A percentile compares a stretch with the other conserved stretches of the same genome.
These are phyloP conservation scores for Silurus asotus DNA, from an alignment of 2,113 vertebrate species.

Conservation along the genomic window DNA sequence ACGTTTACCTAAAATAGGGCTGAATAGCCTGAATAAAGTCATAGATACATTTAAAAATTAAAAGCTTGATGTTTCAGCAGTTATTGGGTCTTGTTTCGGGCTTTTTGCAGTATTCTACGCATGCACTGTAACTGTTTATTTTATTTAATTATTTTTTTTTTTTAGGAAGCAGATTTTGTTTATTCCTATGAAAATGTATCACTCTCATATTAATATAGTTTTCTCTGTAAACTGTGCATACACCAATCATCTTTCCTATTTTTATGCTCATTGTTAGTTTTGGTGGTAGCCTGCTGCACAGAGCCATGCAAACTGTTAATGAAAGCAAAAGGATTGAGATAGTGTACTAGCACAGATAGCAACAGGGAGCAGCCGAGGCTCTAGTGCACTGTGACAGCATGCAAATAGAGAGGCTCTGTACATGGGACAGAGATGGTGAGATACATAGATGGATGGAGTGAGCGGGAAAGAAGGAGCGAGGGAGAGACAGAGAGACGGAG, in stretches of 20 bases:
- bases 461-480: slow-evolving; percentile 11
- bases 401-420: slow-evolving; percentile 53
- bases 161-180: neutral
- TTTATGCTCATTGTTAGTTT: slow-evolving; percentile 36
- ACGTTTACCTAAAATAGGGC: neutral
- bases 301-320: slow-evolving; percentile 28
- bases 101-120: slow-evolving; percentile 1
- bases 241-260: neutral
- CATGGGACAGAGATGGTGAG: slow-evolving; percentile 49
- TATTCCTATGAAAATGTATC: neutral
- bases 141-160: neutral
- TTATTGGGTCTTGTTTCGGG: neutral
- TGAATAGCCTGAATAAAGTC: neutral
- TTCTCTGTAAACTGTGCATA: neutral
- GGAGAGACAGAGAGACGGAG: slow-evolving; percentile 1
- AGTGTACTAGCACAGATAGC: slow-evolving; percentile 52
- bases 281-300: slow-evolving; percentile 41
- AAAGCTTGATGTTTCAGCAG: neutral
- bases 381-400: slow-evolving; percentile 57
- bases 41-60: neutral
- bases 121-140: neutral
- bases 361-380: slow-evolving; percentile 41
- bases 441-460: slow-evolving; percentile 52
- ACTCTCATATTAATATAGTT: neutral
- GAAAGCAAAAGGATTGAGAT: slow-evolving; percentile 3